phyloP scores from a whole-genome alignment of 92 coral and sea anemone species.

The Actinernus sp. region DNA sequence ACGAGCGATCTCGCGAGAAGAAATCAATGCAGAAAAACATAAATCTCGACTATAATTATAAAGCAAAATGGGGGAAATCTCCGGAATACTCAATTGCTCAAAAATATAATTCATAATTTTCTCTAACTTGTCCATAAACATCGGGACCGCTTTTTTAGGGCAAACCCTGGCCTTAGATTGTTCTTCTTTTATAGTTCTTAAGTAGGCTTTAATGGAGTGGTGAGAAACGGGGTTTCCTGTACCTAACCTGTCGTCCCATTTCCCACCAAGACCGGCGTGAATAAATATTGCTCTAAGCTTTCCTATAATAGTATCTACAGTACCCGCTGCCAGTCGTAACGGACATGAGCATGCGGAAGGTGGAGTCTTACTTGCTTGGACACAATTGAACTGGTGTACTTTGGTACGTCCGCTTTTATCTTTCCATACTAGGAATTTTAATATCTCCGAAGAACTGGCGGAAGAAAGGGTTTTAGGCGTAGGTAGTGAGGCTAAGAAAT shows the following conservation, averaged over 20 bases:
- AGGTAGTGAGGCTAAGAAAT: conserved; percentile 8
- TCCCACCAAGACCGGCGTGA: conserved; percentile 6
- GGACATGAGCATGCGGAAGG: conserved; percentile 12
- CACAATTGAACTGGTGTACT: conserved; percentile 5
- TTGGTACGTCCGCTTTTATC: conserved; percentile 10
- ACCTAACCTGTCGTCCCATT: too few relatives aligned
- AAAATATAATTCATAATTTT: neutral
- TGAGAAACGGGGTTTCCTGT: too few relatives aligned
- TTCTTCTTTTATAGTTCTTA: conserved; percentile 24
- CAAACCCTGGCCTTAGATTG: conserved; percentile 20
- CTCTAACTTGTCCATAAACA: neutral
- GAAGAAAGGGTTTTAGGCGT: conserved; percentile 1
- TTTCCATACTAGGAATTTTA: conserved; percentile 1
- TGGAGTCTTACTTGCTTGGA: too few relatives aligned
- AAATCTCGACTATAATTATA: conserved; percentile 11
- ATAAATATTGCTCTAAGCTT: conserved; percentile 14
- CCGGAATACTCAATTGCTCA: neutral
- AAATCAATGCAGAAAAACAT: conserved; percentile 2
- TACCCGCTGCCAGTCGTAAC: neutral
- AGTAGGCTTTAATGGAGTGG: conserved; percentile 24
- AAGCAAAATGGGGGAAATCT: neutral
- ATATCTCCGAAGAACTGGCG: conserved; percentile 1
- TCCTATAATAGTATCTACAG: conserved; percentile 18
- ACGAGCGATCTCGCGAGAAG: conserved; percentile 11
- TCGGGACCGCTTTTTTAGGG: conserved; percentile 1